phyloP scores from a whole-genome alignment of 2,888 invertebrate genomes.

The Drosophila algonquin region DNA sequence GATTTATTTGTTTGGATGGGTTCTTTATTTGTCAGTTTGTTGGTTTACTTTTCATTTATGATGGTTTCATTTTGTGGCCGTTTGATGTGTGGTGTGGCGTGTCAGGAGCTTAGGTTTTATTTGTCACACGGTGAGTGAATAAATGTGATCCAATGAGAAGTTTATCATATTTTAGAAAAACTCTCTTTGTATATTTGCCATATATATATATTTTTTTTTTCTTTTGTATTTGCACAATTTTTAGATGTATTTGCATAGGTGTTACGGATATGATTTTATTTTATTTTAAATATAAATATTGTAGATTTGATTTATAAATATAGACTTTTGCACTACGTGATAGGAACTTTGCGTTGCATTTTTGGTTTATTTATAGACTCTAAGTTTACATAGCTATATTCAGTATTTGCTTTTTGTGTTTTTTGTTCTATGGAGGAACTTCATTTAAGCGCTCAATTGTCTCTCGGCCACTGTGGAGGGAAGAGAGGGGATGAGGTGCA shows the following conservation, averaged over 20 bases:
- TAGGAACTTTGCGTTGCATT: constrained; percentile 62
- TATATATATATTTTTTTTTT: neutral
- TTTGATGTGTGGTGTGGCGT: constrained; percentile 19
- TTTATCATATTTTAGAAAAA: constrained; percentile 9
- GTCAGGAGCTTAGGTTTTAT: constrained; percentile 26
- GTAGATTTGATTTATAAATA: constrained; percentile 4
- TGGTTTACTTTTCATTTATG: constrained; percentile 45
- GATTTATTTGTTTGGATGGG: constrained; percentile 53
- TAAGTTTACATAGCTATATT: constrained; percentile 19
- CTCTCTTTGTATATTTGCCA: constrained; percentile 13
- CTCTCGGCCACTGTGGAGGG: neutral
- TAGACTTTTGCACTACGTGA: constrained; percentile 43
- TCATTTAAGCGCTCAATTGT: constrained; percentile 13
- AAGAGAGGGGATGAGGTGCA: neutral
- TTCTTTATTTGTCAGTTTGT: constrained; percentile 18
- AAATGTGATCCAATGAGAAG: neutral
- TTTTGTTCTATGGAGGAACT: constrained; percentile 64
- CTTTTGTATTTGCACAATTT: neutral
- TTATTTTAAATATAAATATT: constrained; percentile 9
- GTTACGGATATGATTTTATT: constrained; percentile 1
- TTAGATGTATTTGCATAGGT: neutral
- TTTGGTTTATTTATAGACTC: constrained; percentile 4
- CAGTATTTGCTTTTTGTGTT: constrained; percentile 1
- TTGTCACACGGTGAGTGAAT: constrained; percentile 19
- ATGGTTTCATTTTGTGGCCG: constrained; percentile 34